Evolutionary conservation across 2,888 invertebrate genomes (phyloP).

Genomic region (Ommatoiulus sabulosus): DNA sequence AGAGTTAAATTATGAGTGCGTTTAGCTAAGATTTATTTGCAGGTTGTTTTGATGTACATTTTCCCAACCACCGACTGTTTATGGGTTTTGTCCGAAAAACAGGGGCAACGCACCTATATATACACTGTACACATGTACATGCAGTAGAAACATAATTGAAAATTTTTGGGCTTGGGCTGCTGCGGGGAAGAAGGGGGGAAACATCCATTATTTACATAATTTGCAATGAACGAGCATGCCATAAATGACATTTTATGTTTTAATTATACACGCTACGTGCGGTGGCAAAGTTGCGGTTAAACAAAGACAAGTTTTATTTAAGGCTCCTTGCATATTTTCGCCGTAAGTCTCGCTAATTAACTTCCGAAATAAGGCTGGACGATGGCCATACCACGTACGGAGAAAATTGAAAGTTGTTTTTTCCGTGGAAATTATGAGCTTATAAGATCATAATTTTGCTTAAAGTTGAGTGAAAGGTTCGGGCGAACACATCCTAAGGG

Average conservation of each 20-base stretch:
- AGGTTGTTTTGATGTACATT: neutral
- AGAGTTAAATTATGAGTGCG: neutral
- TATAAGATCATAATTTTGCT: constrained; percentile 10
- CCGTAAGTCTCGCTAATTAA: neutral
- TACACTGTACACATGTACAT: no score
- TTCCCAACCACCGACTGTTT: constrained; percentile 40
- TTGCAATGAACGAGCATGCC: neutral
- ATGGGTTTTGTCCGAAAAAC: constrained; percentile 11
- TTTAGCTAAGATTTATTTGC: constrained; percentile 11
- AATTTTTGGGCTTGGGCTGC: neutral
- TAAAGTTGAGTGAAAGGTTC: constrained; percentile 46
- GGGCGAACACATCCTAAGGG: neutral
- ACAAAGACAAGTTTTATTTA: constrained; percentile 25
- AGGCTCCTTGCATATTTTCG: neutral
- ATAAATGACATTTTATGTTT: constrained; percentile 43
- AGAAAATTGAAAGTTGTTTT: constrained; percentile 19
- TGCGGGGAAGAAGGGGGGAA: neutral
- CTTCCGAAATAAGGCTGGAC: neutral
- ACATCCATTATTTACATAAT: constrained; percentile 32
- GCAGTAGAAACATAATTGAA: neutral
- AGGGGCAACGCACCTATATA: neutral
- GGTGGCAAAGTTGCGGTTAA: constrained; percentile 13
- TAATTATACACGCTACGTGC: constrained; percentile 26
- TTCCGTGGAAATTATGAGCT: neutral
- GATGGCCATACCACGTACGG: neutral